Evolutionary conservation across 2,797 vertebrate species (phyloP), one percentile per base, ranked within the genome.

Genomic region (Microcaecilia unicolor): DNA sequence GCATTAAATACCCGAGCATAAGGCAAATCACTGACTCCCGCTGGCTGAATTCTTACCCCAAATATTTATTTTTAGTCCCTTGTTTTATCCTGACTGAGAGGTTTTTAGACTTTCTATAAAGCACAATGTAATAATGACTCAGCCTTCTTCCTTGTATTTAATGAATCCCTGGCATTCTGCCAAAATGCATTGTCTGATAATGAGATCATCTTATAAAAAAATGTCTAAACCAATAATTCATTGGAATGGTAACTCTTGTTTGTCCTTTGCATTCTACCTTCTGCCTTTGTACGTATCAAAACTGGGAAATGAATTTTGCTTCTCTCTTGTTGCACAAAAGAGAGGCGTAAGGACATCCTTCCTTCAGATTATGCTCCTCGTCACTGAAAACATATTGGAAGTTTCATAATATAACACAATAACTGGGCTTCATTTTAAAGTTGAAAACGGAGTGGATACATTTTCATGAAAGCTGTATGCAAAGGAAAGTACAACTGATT

Each of bases 191-290:
- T 27, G 41, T 41, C 28, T 33, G 43, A 24, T 37, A 20, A 41
- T 57, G 26, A 44, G 22, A 37, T 55, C 27, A 17, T 37, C 29
- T 18, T 34, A 56, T 17, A 28, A 42, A 28, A 42, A 43, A n/a
- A n/a, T n/a, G n/a, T n/a, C n/a, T 22, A 32, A 25, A 15, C 4
- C 4, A 17, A 22, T 17, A n/a, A 8, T 17, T 1, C 22, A 1
- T 22, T 31, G 11, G n/a, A 10, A 14, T 13, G 31, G 27, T 10
- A 15, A 8, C 4, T 19, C 34, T n/a, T n/a, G 3, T 18, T 26
- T 22, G 14, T 18, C 15, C 20, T 50, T 18, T 31, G 28, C 1
- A 13, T 17, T 34, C 29, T 23, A 9, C 11, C 9, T 36, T 19
- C 8, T 8, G 18, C 16, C 32, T 20, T 12, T 2, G 1, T 22